Evolutionary conservation across 2,888 invertebrate genomes (phyloP), one percentile per base, ranked within the genome.

Genomic region (Chirona hameri): DNA sequence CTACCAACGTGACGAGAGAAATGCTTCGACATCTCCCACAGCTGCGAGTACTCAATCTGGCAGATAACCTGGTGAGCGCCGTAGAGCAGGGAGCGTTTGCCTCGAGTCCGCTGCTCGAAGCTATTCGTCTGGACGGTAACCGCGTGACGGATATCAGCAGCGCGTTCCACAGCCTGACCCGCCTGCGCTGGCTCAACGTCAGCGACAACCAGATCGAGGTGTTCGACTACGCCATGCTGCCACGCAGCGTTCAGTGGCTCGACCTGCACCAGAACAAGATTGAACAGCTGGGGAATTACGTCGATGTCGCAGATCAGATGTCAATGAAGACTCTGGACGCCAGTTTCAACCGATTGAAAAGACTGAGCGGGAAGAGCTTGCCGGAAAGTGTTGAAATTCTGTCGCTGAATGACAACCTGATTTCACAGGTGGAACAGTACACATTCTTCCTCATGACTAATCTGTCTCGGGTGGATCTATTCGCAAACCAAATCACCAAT

Each of bases 381-480:
- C 95, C 95, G 0, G 94, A 94, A 88, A 93, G 93, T 85, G 93
- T 94, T 0, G 93, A 94, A 89, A 91, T 93, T 88, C 88, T 95
- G 81, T 93, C 93, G 87, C 89, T 95, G 81, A 94, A 93, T 87
- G 93, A 95, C 88, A 95, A 95, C 89, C 89, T 92, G 82, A 94
- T 95, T 85, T 91, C 92, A 15, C 93, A 93, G 89, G 94, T 95
- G 85, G 94, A 94, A 87, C 94, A 95, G n/a, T 95, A 94, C 87
- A 94, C 95, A 18, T 95, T 95, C 88, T 94, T 95, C 89, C 94
- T 94, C 87, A 95, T 95, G 88, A 93, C 93, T 0, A 95, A 95
- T 88, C 89, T 95, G 85, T 94, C 94, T 15, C 90, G 93, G 84
- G 94, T 95, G 24, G 95, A 95, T 88, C 89, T 95, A 83, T 93